phyloP scores from a whole-genome alignment of 2,888 invertebrate genomes.

The Tyria jacobaeae region DNA sequence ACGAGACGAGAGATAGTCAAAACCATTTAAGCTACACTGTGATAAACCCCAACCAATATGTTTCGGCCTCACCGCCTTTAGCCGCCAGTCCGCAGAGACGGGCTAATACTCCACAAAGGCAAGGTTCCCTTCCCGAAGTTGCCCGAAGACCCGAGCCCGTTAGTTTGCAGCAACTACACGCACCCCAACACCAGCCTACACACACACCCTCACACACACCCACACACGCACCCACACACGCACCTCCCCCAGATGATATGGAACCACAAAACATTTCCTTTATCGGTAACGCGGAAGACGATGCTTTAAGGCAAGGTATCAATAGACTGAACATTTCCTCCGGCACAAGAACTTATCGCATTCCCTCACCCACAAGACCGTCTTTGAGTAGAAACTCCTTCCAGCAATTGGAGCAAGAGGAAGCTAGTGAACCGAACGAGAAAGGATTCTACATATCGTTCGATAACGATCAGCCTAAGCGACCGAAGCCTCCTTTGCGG shows the following conservation, averaged over 20 bases:
- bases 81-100: conserved; percentile 67
- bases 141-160: conserved; percentile 71
- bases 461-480: conserved; percentile 94
- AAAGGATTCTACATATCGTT: conserved; percentile 98
- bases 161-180: conserved; percentile 83
- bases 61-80: conserved; percentile 83
- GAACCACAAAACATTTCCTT: conserved; percentile 97
- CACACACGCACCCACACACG: conserved; percentile 68
- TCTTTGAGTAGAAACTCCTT: conserved; percentile 90
- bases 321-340: conserved; percentile 94
- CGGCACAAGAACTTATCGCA: conserved; percentile 95
- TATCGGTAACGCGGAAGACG: conserved; percentile 90
- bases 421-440: conserved; percentile 85
- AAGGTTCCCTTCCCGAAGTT: conserved; percentile 80
- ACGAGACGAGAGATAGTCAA: conserved; percentile 82
- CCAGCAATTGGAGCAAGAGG: conserved; percentile 82
- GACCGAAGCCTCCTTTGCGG: conserved; percentile 95
- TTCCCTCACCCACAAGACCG: conserved; percentile 95
- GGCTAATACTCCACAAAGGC: conserved; percentile 85
- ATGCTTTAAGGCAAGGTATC: conserved; percentile 88
- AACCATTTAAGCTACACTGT: conserved; percentile 87
- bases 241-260: conserved; percentile 92
- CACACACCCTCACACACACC: conserved; percentile 85
- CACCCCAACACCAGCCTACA: conserved; percentile 81
- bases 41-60: conserved; percentile 85